Conservation (phyloP, 2,797 vertebrate genomes). For the Scyliorhinus canicula region DNA sequence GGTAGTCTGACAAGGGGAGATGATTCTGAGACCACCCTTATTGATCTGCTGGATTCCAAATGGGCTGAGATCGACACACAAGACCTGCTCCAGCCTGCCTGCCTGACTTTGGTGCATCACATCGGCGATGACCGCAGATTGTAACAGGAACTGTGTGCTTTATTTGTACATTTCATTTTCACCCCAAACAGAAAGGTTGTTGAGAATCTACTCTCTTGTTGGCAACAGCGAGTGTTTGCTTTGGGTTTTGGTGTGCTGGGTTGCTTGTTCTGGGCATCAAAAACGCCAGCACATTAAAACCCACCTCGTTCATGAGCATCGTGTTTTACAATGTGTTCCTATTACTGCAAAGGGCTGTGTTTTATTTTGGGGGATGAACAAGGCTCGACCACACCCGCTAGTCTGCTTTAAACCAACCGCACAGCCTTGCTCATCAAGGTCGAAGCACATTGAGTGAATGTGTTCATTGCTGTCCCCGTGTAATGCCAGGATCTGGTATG, state of each 20-base stretch:
- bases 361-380: slow-evolving; percentile 20
- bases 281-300: not conserved
- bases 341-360: not conserved
- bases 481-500: no score
- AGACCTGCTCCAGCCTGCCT: slow-evolving; percentile 5
- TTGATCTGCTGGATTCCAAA: slow-evolving; percentile 15
- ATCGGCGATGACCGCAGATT: slow-evolving; percentile 6
- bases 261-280: slow-evolving; percentile 1
- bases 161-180: not conserved
- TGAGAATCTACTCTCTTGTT: not conserved
- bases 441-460: slow-evolving; percentile 12
- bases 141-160: not conserved
- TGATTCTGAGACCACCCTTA: slow-evolving; percentile 18
- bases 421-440: not conserved
- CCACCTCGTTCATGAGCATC: not conserved
- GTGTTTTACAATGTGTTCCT: not conserved
- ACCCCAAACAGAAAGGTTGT: not conserved
- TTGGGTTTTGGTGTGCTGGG: not conserved
- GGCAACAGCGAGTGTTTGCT: not conserved
- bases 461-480: no score
- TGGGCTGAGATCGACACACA: not conserved
- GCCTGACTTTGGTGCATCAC: not conserved
- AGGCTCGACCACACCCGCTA: not conserved
- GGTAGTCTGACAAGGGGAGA: slow-evolving; percentile 27
- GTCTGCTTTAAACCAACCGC: not conserved